These are phyloP conservation scores for Onychostruthus taczanowskii DNA, from an alignment of 2,113 vertebrate genomes.

Conservation along the genomic window DNA sequence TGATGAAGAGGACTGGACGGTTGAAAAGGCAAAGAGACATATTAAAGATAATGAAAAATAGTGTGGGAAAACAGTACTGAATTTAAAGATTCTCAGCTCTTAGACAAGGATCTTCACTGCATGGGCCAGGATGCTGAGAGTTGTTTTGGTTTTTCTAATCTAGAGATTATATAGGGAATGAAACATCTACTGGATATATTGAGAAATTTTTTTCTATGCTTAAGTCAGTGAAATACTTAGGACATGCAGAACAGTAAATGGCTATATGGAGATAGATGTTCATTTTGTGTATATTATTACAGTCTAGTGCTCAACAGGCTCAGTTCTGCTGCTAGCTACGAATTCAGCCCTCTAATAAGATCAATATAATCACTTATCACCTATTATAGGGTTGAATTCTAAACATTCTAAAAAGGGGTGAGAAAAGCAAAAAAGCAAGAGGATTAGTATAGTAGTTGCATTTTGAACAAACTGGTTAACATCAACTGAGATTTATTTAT, in stretches of 20 bases:
- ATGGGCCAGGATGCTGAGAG: neutral
- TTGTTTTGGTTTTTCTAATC: neutral
- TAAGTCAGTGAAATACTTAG: neutral
- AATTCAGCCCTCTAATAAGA: neutral
- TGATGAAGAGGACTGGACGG: neutral
- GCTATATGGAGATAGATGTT: neutral
- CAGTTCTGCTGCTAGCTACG: neutral
- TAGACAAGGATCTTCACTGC: neutral
- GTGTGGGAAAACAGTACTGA: neutral
- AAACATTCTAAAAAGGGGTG: neutral
- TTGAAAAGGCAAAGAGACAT: neutral
- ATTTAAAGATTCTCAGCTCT: neutral
- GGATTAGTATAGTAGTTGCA: neutral
- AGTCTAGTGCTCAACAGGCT: neutral
- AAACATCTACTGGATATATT: neutral
- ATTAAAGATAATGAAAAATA: neutral
- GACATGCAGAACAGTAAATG: neutral
- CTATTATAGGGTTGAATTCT: neutral
- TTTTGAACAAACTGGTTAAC: neutral
- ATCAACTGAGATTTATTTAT: neutral
- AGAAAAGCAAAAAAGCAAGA: neutral
- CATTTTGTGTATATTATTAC: neutral
- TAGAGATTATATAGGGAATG: neutral
- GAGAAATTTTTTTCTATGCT: neutral
- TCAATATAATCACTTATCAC: neutral